phyloP scores from a whole-genome alignment of 2,113 vertebrate genomes.

The Alaudala cheleensis region DNA sequence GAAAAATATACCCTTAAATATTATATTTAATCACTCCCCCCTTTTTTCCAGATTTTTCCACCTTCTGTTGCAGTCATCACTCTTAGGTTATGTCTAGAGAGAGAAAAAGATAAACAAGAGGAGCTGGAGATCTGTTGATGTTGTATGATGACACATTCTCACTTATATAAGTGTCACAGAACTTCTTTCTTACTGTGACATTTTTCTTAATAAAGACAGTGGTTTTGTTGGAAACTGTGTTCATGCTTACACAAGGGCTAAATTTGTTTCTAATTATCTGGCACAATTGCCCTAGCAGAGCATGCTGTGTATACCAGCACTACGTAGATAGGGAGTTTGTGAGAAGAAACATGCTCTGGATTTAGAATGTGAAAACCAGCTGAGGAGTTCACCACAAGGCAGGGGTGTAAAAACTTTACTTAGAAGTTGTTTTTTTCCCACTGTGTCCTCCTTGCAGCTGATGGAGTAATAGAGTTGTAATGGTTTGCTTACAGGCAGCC shows the following conservation, averaged over 20 bases:
- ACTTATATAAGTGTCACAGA: background rate
- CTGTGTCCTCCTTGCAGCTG: constrained; percentile 37
- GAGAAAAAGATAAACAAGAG: background rate
- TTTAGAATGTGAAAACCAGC: constrained; percentile 31
- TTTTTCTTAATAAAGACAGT: constrained; percentile 14
- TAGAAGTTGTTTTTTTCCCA: constrained; percentile 64
- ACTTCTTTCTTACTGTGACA: background rate
- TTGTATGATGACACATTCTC: background rate
- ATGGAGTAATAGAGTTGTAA: constrained; percentile 55
- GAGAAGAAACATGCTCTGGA: background rate
- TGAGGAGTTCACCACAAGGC: constrained; percentile 26
- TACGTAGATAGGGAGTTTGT: background rate
- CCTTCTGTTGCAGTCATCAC: background rate
- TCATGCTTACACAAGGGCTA: background rate
- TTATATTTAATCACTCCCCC: background rate
- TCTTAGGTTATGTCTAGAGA: background rate
- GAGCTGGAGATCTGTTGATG: background rate
- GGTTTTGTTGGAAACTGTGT: background rate
- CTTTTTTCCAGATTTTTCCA: background rate
- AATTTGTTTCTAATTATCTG: constrained; percentile 49
- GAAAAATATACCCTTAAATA: background rate
- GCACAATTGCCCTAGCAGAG: background rate
- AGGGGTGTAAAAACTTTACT: constrained; percentile 64
- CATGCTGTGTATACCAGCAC: background rate
- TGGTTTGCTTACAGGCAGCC: constrained; percentile 66